A percentile compares a stretch with the other conserved stretches of the same genome.
Evolutionary conservation across 2,113 vertebrate species (phyloP).

Genomic region (Arizona elegans): DNA sequence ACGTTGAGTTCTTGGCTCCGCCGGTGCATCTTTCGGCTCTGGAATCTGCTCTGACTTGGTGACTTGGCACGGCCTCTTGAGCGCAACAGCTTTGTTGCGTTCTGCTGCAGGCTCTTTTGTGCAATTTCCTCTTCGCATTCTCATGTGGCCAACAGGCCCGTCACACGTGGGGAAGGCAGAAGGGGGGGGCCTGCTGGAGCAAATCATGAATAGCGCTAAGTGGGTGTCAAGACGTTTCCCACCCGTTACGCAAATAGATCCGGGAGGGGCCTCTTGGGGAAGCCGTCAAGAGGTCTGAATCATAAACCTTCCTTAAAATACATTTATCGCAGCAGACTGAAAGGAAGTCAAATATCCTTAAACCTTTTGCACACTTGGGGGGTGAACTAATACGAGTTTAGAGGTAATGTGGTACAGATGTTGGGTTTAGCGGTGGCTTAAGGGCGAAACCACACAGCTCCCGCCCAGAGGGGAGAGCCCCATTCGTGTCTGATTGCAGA

Average conservation of each 20-base stretch:
- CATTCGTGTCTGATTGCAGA: constrained; percentile 34
- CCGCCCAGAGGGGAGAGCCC: constrained; percentile 38
- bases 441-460: constrained; percentile 55
- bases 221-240: not conserved
- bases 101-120: constrained; percentile 25
- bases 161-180: constrained; percentile 18
- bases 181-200: not conserved
- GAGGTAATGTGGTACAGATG: constrained; percentile 44
- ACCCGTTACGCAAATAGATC: constrained; percentile 8
- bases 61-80: constrained; percentile 4
- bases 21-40: not conserved
- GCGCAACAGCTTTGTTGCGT: constrained; percentile 17
- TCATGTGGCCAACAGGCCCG: constrained; percentile 34
- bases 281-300: constrained; percentile 19
- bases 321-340: constrained; percentile 19
- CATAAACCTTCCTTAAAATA: constrained; percentile 26
- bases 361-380: constrained; percentile 55
- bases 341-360: constrained; percentile 43
- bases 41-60: not conserved
- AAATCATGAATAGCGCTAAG: not conserved
- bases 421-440: constrained; percentile 55
- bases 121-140: constrained; percentile 44
- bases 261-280: constrained; percentile 43
- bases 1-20: constrained; percentile 45
- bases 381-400: constrained; percentile 46